Evolutionary conservation across 2,888 invertebrate genomes (phyloP), one percentile per base, ranked within the genome.

Genomic region (Leptopilina syphax): DNA sequence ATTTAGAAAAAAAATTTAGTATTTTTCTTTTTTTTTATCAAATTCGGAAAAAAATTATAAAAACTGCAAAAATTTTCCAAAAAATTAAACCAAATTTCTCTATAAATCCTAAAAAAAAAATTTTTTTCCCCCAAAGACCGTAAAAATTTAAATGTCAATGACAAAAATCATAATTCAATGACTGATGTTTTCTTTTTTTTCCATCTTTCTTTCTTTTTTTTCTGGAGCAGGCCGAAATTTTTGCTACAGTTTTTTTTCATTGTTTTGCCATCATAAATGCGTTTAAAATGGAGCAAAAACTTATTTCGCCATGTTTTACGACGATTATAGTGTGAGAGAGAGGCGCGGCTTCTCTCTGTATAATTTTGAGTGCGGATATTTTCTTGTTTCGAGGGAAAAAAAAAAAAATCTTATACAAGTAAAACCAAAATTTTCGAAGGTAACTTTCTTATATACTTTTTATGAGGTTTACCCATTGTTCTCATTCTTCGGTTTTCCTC

Each of bases 211-310:
- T 47, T 47, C 47, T 7, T 47, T 47, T 47, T 47, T 47, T 47
- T 47, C 47, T 70, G 24, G 50, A 54, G 44, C 13, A 50, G n/a
- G 18, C 57, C 41, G 24, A 41, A 77, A 77, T 77, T 82, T 82
- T 82, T 80, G 27, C 60, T 65, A 70, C 50, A 54, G 9, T 12
- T 70, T 77, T 34, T 34, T 84, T 82, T 82, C 65, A 24, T 76
- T 76, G 66, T 79, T 83, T 84, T 77, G 73, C 77, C 82, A 82
- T 85, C 83, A 80, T 81, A 84, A 80, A 85, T 85, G 86, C 81
- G 79, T 87, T 85, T 87, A 86, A 88, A 87, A 60, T 86, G 80
- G 87, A 88, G 85, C 86, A 88, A 83, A 84, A 79, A 76, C 9
- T 50, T 50, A 50, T 82, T 79, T 78, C 34, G 34, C 76, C 68